phyloP scores from a whole-genome alignment of 2,797 vertebrate genomes.

The Florisuga fusca region DNA sequence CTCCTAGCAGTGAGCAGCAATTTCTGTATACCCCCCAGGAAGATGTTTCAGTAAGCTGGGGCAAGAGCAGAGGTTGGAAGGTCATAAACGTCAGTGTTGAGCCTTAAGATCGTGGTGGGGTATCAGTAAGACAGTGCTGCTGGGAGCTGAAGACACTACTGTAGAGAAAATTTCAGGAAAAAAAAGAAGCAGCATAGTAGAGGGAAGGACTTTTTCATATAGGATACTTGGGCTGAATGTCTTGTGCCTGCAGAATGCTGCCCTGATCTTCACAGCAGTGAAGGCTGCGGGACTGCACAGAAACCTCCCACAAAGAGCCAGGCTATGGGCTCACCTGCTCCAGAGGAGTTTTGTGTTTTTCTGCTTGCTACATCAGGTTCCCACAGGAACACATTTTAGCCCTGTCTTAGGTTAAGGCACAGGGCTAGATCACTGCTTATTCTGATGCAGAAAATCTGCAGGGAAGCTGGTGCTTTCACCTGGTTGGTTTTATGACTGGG shows the following conservation, averaged over 20 bases:
- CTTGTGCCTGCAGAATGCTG: neutral
- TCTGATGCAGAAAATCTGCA: neutral
- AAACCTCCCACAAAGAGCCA: rapidly evolving
- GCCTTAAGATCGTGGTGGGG: neutral
- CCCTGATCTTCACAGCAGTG: neutral
- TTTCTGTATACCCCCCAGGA: neutral
- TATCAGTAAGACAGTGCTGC: rapidly evolving
- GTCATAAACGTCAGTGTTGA: neutral
- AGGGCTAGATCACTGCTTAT: neutral
- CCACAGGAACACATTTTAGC: neutral
- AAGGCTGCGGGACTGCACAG: neutral
- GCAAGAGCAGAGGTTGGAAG: neutral
- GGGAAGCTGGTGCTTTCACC: neutral
- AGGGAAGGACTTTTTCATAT: neutral
- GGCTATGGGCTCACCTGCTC: neutral
- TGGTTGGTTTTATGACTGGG: neutral
- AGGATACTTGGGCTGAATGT: neutral
- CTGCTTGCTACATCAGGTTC: neutral
- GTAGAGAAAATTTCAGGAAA: neutral
- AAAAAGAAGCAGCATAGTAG: rapidly evolving
- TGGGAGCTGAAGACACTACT: neutral
- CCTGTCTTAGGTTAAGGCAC: neutral
- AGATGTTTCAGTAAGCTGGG: neutral
- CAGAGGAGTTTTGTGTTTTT: neutral
- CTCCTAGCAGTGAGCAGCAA: neutral